Base-by-base conservation (phyloP, 2,113 vertebrate species). In the Actenoides lindsayi region DNA sequence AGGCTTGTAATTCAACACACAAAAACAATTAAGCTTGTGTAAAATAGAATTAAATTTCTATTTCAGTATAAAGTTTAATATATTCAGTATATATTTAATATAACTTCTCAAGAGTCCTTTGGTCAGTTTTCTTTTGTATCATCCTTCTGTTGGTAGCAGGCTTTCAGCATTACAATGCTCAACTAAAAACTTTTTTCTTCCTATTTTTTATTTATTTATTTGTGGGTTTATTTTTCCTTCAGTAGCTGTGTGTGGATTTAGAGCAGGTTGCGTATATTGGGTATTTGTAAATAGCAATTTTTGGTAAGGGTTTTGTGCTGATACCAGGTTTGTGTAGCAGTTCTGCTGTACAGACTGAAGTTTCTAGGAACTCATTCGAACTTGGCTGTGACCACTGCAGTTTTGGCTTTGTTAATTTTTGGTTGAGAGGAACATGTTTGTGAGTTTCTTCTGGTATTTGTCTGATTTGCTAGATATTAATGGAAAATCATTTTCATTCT, bases 311-410 rank as follows among this genome's bases (percentile, higher is more conserved):
- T 76, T 50, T 76, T 59, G 27, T 73, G 21, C 20, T n/a, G 10
- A 11, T 42, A 44, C 4, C 11, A 35, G 25, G 20, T 39, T 53
- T 71, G 23, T 74, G 4, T 25, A 28, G 35, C 48, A 63, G 3
- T 87, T 80, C 33, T 51, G 35, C 53, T 62, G 15, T 16, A 42
- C 42, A 42, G 16, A 42, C 25, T 41, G 7, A 63, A 37, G 5
- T 24, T 90, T 87, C 51, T 59, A 37, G 64, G 37, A 92, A 11
- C 13, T 37, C 31, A 10, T 63, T 74, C 69, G 69, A 59, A n/a
- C 27, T 24, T 27, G 17, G 7, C 19, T 80, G 18, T 1, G 2
- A 9, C 83, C n/a, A 71, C 42, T 80, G 82, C 0, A 1, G 6
- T 1, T 64, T 82, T 48, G 27, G 3, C 17, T 51, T 59, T 65